phyloP scores from a whole-genome alignment of 2,113 vertebrate species.

The Glareola pratincola region DNA sequence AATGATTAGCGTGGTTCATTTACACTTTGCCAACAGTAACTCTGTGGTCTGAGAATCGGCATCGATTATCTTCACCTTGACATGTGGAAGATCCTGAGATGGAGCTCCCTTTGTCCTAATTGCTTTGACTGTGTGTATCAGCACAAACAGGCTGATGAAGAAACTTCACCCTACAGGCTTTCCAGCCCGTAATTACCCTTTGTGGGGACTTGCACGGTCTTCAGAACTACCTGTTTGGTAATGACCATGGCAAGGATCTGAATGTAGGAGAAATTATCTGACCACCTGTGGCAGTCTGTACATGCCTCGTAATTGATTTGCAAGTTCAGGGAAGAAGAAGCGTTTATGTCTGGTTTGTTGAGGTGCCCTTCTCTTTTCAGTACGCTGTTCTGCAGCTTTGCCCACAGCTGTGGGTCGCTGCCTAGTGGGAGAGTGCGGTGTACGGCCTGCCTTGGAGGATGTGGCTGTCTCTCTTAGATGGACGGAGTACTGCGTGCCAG shows the following conservation, averaged over 20 bases:
- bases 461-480: neutral
- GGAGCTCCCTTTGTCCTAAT: constrained; percentile 4
- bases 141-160: constrained; percentile 20
- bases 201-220: neutral
- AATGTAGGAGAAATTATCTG: neutral
- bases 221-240: neutral
- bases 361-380: neutral
- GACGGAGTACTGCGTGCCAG: neutral
- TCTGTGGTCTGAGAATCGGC: constrained; percentile 17
- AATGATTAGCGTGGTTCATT: constrained; percentile 19
- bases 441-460: neutral
- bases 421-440: neutral
- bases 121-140: neutral
- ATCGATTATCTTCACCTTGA: constrained; percentile 41
- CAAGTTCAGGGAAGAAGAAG: neutral
- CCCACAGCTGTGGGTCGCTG: neutral
- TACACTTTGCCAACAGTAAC: constrained; percentile 55
- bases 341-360: neutral
- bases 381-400: neutral
- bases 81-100: constrained; percentile 15
- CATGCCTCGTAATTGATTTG: neutral
- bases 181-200: neutral
- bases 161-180: neutral
- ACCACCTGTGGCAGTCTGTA: neutral
- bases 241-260: neutral